Evolutionary conservation across 2,888 invertebrate genomes (phyloP).

Genomic region (Drosophila merina): DNA sequence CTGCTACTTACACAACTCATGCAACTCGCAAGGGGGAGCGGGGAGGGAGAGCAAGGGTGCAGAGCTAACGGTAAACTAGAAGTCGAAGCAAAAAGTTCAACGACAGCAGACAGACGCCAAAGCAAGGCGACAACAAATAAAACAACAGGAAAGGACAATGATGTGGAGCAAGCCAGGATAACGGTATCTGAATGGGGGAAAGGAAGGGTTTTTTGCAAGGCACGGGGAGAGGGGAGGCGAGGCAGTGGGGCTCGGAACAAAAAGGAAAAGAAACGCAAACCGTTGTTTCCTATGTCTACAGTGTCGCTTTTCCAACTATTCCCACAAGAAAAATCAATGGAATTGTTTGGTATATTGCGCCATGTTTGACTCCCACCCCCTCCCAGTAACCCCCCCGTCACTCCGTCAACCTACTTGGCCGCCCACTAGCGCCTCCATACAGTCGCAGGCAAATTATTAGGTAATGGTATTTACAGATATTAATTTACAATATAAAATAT

Average conservation of each 20-base stretch:
- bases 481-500: no score
- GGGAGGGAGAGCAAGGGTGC: not conserved
- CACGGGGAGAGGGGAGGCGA: not conserved
- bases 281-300: slow-evolving; percentile 38
- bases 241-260: not conserved
- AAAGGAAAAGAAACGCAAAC: slow-evolving; percentile 13
- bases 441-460: slow-evolving; percentile 1
- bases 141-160: slow-evolving; percentile 20
- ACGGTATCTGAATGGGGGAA: not conserved
- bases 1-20: slow-evolving; percentile 32
- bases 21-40: slow-evolving; percentile 4
- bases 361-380: slow-evolving; percentile 26
- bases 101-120: slow-evolving; percentile 60
- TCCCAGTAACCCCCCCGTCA: not conserved
- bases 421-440: slow-evolving; percentile 6
- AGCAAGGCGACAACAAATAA: slow-evolving; percentile 28
- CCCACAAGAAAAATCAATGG: slow-evolving; percentile 79
- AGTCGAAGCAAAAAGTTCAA: slow-evolving; percentile 70
- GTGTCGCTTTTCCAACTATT: slow-evolving; percentile 54
- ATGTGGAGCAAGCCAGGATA: slow-evolving; percentile 18
- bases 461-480: no score
- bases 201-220: no score
- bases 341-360: slow-evolving; percentile 75
- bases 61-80: slow-evolving; percentile 12
- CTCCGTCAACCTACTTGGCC: not conserved